These are phyloP conservation scores for Prionace glauca DNA, from an alignment of 2,797 vertebrate species.

Conservation along the genomic window DNA sequence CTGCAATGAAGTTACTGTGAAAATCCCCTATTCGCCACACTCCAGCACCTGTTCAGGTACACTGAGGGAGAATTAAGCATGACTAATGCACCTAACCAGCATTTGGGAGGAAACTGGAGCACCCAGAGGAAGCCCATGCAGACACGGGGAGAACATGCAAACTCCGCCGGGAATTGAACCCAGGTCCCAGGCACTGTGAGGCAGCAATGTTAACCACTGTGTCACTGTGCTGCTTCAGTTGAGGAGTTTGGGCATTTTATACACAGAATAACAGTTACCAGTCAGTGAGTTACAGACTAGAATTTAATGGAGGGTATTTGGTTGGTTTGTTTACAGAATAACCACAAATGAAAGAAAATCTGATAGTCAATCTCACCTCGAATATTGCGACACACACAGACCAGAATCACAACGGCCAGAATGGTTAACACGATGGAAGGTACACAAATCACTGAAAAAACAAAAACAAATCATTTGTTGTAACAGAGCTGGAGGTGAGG, in stretches of 20 bases:
- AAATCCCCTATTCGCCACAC: no score
- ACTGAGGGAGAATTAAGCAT: no score
- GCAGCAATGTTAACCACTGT: no score
- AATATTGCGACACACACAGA: background rate
- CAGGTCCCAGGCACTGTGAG: no score
- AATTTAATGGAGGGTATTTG: background rate
- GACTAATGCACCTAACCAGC: no score
- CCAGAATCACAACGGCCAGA: background rate
- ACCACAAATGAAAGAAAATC: background rate
- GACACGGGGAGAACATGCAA: no score
- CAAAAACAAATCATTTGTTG: background rate
- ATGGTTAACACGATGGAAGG: rapidly evolving
- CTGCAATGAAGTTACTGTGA: no score
- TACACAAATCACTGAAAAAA: background rate
- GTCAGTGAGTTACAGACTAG: background rate
- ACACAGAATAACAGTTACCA: background rate
- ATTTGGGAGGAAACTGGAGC: no score
- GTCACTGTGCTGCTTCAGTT: no score
- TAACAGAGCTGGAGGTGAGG: background rate
- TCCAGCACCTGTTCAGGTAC: no score
- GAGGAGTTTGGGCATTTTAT: background rate
- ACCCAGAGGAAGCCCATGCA: no score
- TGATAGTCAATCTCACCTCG: background rate
- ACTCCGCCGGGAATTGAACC: no score
- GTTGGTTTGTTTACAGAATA: background rate